These are phyloP conservation scores for Halesus radiatus DNA, from an alignment of 1,140 invertebrate species.

Conservation along the genomic window DNA sequence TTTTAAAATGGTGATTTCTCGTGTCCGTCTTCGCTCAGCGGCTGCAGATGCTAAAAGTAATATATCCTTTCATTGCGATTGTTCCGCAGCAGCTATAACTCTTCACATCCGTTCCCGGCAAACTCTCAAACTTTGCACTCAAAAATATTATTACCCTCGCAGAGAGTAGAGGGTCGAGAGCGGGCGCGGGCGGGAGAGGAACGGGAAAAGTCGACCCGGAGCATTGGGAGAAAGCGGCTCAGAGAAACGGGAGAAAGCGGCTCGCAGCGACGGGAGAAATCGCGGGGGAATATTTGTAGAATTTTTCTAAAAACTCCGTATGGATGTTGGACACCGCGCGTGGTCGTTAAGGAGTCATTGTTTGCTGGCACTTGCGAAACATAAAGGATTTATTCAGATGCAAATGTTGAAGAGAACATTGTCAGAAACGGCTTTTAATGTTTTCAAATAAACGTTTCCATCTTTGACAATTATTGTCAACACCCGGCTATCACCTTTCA, in stretches of 20 bases:
- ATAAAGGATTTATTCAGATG: conserved; percentile 47
- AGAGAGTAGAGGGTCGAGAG: no score
- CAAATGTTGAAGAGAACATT: conserved; percentile 41
- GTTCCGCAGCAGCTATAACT: conserved; percentile 6
- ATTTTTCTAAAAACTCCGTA: conserved; percentile 39
- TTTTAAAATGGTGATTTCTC: background rate
- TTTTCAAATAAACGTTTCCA: conserved; percentile 1
- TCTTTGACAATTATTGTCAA: background rate
- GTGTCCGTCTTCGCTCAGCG: background rate
- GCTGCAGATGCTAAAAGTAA: background rate
- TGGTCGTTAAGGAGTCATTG: conserved; percentile 50
- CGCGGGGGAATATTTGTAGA: conserved; percentile 16
- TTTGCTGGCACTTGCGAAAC: conserved; percentile 45
- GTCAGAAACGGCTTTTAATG: conserved; percentile 19
- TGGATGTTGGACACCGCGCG: conserved; percentile 30
- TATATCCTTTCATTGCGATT: conserved; percentile 2
- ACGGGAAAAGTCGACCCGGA: no score
- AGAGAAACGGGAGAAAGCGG: no score
- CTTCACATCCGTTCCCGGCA: conserved; percentile 13
- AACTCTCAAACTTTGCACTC: conserved; percentile 49
- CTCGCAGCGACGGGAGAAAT: background rate
- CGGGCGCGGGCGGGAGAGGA: no score
- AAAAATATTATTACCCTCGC: conserved; percentile 49
- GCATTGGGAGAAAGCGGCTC: no score
- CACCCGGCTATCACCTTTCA: background rate